A percentile compares a stretch with the other conserved stretches of the same genome.
phyloP scores from a whole-genome alignment of 2,888 invertebrate genomes.

The Euzophera pinguis region DNA sequence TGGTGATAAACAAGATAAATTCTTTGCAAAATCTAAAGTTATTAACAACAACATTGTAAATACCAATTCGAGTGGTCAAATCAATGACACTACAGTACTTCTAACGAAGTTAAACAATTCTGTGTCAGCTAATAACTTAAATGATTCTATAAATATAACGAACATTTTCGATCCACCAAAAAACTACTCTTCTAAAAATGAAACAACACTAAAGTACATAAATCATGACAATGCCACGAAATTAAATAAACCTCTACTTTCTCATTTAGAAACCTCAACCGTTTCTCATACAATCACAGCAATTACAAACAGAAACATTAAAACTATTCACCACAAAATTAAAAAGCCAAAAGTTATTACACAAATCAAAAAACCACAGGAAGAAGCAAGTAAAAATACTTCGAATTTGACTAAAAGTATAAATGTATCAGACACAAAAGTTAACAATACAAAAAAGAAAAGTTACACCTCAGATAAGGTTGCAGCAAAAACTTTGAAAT shows the following conservation, averaged over 20 bases:
- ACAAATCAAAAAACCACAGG: conserved; percentile 58
- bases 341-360: conserved; percentile 63
- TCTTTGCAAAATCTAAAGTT: conserved; percentile 43
- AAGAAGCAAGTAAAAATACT: conserved; percentile 30
- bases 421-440: conserved; percentile 30
- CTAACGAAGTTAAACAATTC: no score
- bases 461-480: conserved; percentile 38
- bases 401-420: conserved; percentile 34
- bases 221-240: neutral
- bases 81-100: neutral
- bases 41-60: neutral
- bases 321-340: conserved; percentile 61
- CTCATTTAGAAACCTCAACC: conserved; percentile 29
- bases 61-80: neutral
- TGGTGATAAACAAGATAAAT: conserved; percentile 68
- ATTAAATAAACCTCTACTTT: neutral
- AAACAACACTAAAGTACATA: neutral
- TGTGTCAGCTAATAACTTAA: neutral
- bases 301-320: conserved; percentile 66
- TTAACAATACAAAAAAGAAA: conserved; percentile 54
- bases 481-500: conserved; percentile 55
- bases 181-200: neutral
- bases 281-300: conserved; percentile 55
- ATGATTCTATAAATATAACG: neutral
- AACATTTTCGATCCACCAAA: neutral